Base-by-base conservation (phyloP, 2,888 invertebrate genomes). In the Apamea sordens region DNA sequence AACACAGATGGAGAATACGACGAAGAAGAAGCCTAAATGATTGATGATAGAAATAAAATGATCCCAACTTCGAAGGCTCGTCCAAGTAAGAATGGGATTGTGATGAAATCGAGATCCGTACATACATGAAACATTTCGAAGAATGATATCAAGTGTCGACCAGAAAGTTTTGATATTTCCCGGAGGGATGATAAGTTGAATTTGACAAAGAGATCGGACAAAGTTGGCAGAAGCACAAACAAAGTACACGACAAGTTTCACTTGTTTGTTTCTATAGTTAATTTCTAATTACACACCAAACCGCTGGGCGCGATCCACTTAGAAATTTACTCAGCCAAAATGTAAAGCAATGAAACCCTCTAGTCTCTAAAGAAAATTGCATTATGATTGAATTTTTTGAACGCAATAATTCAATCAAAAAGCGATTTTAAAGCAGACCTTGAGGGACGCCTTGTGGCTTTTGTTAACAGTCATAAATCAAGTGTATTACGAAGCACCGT, bases 1-100 rank as follows among this genome's bases (percentile, higher is more conserved):
- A 89, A 90, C 87, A 91, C 87, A 87, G 83, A 90, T 89, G 89
- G 72, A 85, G 76, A 87, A 87, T 84, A 89, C 90, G 81, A 87
- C 90, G 86, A 89, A 86, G 85, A 81, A 82, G 28, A 84, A 88
- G 76, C 85, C 85, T 87, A 87, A 82, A 82, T 89, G 88, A 88
- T 82, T 90, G 88, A 87, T 88, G 88, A 88, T 83, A 84, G 80
- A 86, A 76, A 81, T 88, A 85, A 79, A 85, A 86, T 85, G 83
- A 76, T 63, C 69, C 78, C 68, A 77, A 86, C 59, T 73, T 64
- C 28, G 65, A 64, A 76, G 61, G 75, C 56, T 41, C 24, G 44
- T n/a, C 41, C 32, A 28, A 77, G 53, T 24, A 65, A 79, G 41
- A 68, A 64, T 82, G 61, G 18, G 32, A 77, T 68, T 76, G 71